Evolutionary conservation across 2,888 invertebrate genomes (phyloP).

Genomic region (Mythimna loreyi): DNA sequence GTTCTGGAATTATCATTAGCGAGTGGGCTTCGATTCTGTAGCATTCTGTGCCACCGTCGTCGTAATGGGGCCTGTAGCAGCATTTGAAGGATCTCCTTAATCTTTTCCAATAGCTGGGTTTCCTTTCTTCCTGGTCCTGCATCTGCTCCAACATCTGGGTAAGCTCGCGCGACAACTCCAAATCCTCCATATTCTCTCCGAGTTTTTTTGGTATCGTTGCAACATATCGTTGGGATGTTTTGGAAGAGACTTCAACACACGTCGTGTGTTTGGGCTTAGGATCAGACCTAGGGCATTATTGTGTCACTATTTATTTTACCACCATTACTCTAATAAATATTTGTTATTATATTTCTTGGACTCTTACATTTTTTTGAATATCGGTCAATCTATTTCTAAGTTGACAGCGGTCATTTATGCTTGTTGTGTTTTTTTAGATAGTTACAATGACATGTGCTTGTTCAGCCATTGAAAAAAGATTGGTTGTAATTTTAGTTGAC

Average conservation of each 20-base stretch:
- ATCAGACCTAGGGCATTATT: constrained; percentile 22
- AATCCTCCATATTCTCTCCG: not conserved
- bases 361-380: not conserved
- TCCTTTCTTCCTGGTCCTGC: constrained; percentile 1
- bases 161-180: not conserved
- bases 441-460: not conserved
- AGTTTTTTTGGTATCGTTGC: constrained; percentile 2
- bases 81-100: not conserved
- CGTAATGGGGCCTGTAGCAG: not conserved
- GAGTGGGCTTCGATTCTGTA: constrained; percentile 4
- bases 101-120: not conserved
- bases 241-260: not conserved
- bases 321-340: not conserved
- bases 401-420: constrained; percentile 30
- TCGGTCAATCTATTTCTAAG: constrained; percentile 11
- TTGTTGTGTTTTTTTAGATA: not conserved
- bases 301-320: constrained; percentile 10
- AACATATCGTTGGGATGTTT: constrained; percentile 23
- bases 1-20: constrained; percentile 1
- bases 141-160: not conserved
- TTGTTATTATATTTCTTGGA: constrained; percentile 19
- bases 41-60: not conserved
- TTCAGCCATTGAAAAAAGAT: not conserved
- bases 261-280: not conserved
- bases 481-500: not conserved